Evolutionary conservation across 2,113 vertebrate species (phyloP).

Genomic region (Zingel zingel): DNA sequence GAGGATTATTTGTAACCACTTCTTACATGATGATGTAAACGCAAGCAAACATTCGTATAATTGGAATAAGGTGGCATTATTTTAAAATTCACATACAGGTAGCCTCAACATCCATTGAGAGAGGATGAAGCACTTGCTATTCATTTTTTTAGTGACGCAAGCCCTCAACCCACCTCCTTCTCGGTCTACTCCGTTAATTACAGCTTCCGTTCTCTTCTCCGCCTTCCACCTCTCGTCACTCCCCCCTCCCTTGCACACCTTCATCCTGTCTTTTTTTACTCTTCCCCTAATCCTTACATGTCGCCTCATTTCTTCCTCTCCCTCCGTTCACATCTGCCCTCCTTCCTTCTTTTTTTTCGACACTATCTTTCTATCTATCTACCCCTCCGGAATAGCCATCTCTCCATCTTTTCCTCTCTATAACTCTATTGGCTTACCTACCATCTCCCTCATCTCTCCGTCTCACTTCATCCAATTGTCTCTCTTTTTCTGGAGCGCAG

Average conservation of each 20-base stretch:
- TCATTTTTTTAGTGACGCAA: slow-evolving; percentile 45
- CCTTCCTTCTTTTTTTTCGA: not conserved
- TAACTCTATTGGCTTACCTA: slow-evolving; percentile 55
- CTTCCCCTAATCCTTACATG: slow-evolving; percentile 41
- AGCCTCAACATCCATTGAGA: slow-evolving; percentile 12
- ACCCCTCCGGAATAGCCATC: slow-evolving; percentile 42
- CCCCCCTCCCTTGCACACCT: slow-evolving; percentile 17
- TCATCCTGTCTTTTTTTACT: slow-evolving; percentile 16
- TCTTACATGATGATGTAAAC: slow-evolving; percentile 49
- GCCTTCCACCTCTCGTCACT: slow-evolving; percentile 64
- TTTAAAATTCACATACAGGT: slow-evolving; percentile 14
- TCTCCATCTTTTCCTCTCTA: slow-evolving; percentile 34
- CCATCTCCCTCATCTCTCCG: slow-evolving; percentile 41
- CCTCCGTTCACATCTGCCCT: slow-evolving; percentile 28
- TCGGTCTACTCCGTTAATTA: slow-evolving; percentile 65
- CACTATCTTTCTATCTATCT: slow-evolving; percentile 51
- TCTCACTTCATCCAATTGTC: slow-evolving; percentile 35
- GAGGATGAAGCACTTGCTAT: not conserved
- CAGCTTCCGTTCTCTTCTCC: slow-evolving; percentile 44
- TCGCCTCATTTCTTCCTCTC: slow-evolving; percentile 45
- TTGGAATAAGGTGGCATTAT: slow-evolving; percentile 25
- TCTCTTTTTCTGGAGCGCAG: slow-evolving; percentile 36
- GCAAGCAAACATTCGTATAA: slow-evolving; percentile 22
- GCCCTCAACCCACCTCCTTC: slow-evolving; percentile 20
- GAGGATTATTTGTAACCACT: slow-evolving; percentile 57